These are phyloP conservation scores for Drusus annulatus DNA, from an alignment of 1,140 invertebrate genomes.

Conservation along the genomic window DNA sequence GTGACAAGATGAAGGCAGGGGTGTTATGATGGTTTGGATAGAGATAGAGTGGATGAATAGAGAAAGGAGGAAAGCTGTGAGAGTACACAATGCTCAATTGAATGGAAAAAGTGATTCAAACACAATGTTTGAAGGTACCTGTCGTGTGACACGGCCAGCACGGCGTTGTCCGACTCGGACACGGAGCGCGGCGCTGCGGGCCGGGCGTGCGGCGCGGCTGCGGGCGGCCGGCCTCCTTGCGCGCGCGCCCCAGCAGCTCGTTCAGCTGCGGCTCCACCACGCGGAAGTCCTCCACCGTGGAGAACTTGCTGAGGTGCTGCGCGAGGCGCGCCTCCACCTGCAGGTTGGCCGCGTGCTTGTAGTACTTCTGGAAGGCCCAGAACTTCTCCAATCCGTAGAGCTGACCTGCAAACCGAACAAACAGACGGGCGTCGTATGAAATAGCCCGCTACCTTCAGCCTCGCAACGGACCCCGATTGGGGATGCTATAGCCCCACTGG, in stretches of 20 bases:
- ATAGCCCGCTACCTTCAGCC: no score
- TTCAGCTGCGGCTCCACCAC: conserved; percentile 75
- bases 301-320: conserved; percentile 89
- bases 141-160: neutral
- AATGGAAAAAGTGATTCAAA: no score
- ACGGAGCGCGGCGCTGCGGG: conserved; percentile 42
- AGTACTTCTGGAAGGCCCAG: conserved; percentile 98
- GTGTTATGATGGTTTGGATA: no score
- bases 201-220: conserved; percentile 48
- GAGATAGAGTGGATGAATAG: no score
- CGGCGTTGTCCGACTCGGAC: conserved; percentile 53
- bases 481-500: no score
- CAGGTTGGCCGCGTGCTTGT: conserved; percentile 84
- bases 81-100: no score
- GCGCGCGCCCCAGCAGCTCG: conserved; percentile 50
- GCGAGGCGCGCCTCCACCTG: conserved; percentile 86
- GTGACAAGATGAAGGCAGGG: no score
- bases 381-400: conserved; percentile 99
- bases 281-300: conserved; percentile 95
- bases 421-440: no score
- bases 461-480: no score
- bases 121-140: neutral
- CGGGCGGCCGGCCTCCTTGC: conserved; percentile 48
- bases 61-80: no score
- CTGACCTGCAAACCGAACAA: conserved; percentile 82